Evolutionary conservation across 2,888 invertebrate species (phyloP).

Genomic region (Dryocosmus kuriphilus): DNA sequence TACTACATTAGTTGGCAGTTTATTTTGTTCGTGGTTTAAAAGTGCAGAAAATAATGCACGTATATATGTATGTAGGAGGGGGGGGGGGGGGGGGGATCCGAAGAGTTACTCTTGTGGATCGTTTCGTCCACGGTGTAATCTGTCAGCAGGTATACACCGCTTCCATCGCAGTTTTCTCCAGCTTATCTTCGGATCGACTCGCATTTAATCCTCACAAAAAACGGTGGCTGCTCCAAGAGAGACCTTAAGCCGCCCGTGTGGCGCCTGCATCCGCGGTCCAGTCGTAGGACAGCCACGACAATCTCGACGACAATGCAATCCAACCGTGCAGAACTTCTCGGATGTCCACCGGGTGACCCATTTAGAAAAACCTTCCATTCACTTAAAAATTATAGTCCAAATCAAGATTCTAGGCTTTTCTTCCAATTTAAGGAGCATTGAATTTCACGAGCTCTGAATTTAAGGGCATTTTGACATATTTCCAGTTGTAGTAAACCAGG

Average conservation of each 20-base stretch:
- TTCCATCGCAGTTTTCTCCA: constrained; percentile 69
- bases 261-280: constrained; percentile 70
- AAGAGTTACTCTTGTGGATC: constrained; percentile 47
- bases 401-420: neutral
- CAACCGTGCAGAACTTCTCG: constrained; percentile 41
- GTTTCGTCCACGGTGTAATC: constrained; percentile 66
- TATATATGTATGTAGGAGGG: constrained; percentile 29
- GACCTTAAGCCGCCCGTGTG: constrained; percentile 72
- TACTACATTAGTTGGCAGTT: neutral
- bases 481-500: too few relatives aligned
- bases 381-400: neutral
- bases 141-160: constrained; percentile 69
- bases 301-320: constrained; percentile 62
- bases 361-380: constrained; percentile 40
- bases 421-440: neutral
- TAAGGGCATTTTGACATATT: too few relatives aligned
- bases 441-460: neutral
- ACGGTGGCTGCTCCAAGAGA: constrained; percentile 64
- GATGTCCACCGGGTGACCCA: constrained; percentile 58
- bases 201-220: constrained; percentile 74
- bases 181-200: constrained; percentile 74
- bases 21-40: neutral
- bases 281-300: constrained; percentile 62
- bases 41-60: neutral
- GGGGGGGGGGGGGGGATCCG: neutral